These are phyloP conservation scores for Exephanes ischioxanthus DNA, from an alignment of 2,888 invertebrate species.

Conservation along the genomic window DNA sequence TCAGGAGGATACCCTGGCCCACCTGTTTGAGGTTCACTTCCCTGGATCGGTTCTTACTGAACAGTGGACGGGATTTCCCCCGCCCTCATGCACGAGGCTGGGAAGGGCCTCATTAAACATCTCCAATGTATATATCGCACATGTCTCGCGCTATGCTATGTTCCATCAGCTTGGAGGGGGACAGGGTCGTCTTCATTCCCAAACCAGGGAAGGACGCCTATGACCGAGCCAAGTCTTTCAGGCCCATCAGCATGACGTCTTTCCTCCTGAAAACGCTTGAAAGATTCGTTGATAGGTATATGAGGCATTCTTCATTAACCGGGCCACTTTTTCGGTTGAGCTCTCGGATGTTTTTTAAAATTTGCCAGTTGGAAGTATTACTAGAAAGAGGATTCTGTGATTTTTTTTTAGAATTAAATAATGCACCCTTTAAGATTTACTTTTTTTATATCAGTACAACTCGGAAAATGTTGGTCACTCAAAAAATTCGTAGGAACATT, in stretches of 20 bases:
- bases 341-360: too few species aligned
- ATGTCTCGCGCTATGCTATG: conserved; percentile 39
- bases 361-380: too few species aligned
- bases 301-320: too few species aligned
- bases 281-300: conserved; percentile 70
- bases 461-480: too few species aligned
- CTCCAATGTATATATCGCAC: conserved; percentile 23
- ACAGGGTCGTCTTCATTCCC: conserved; percentile 62
- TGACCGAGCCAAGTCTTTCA: conserved; percentile 59
- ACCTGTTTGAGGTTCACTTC: conserved; percentile 52
- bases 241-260: conserved; percentile 71
- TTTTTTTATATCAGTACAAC: too few species aligned
- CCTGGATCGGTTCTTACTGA: background rate
- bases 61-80: conserved; percentile 44
- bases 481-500: too few species aligned
- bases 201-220: conserved; percentile 65
- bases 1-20: conserved; percentile 41
- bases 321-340: too few species aligned
- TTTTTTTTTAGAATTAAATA: too few species aligned
- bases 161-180: conserved; percentile 49
- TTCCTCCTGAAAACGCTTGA: conserved; percentile 71
- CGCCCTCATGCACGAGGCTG: conserved; percentile 43
- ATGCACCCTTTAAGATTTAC: too few species aligned
- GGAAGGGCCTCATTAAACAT: conserved; percentile 1
- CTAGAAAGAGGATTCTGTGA: too few species aligned